Evolutionary conservation across 64 coral and sea anemone species (phyloP).

Genomic region (Stichodactyla helianthus): DNA sequence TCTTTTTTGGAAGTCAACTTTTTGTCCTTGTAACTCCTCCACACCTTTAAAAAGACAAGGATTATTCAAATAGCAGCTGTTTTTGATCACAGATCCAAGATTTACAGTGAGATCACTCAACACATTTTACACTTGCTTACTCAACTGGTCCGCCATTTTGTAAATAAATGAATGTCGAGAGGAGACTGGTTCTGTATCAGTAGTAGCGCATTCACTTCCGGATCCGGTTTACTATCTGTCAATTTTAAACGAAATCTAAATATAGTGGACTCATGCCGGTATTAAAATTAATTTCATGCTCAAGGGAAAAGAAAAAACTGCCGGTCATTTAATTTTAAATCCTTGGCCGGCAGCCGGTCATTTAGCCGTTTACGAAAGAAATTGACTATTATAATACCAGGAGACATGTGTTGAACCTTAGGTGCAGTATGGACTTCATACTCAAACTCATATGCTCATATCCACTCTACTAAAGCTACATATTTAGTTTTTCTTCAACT

Average conservation of each 20-base stretch:
- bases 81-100: not conserved
- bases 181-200: not conserved
- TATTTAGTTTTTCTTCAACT: too few relatives aligned
- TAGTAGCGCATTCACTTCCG: not conserved
- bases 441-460: too few relatives aligned
- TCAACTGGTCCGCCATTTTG: slow-evolving; percentile 2
- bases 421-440: too few relatives aligned
- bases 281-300: too few relatives aligned
- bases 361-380: too few relatives aligned
- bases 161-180: not conserved
- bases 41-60: not conserved
- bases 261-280: too few relatives aligned
- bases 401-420: too few relatives aligned
- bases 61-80: not conserved
- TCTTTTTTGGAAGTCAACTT: not conserved
- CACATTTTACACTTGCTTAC: not conserved
- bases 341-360: too few relatives aligned
- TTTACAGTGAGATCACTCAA: not conserved
- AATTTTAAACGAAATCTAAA: not conserved
- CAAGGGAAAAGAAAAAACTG: too few relatives aligned
- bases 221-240: not conserved
- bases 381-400: too few relatives aligned
- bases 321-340: too few relatives aligned
- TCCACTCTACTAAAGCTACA: too few relatives aligned
- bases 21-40: not conserved